Evolutionary conservation across 37 sponge, comb jelly and placozoan genomes (phyloP), one percentile per base, ranked within the genome.

Genomic region (Diacarnus erythraeanus): DNA sequence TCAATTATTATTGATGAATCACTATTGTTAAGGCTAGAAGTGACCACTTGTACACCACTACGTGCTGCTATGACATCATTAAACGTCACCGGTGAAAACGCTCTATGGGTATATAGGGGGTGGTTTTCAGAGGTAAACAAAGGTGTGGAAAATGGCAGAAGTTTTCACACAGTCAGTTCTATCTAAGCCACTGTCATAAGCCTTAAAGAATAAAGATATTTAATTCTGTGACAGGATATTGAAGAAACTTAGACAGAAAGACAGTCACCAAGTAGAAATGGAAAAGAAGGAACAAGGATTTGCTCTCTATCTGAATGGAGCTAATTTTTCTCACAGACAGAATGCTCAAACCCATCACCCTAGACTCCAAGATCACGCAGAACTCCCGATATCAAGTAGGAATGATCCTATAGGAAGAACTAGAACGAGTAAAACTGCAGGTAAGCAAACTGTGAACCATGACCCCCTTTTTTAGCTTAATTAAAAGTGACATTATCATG

Each of bases 201-300:
- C n/a, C n/a, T n/a, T n/a, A n/a, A n/a, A n/a, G n/a, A n/a, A 21
- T 56, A 56, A 20, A 21, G 20, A 15, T 56, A 56, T 56, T 20
- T 56, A 21, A 56, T 56, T 56, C 18, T 56, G n/a, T n/a, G n/a
- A 1, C 58, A 94, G 95, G 47, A 31, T 94, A 31, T 27, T 97
- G 83, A 86, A 81, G 64, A 86, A 89, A 72, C 82, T 97, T 58
- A 70, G 76, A 41, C 77, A 89, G 56, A 94, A 97, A 79, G 82
- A 80, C 59, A 54, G 23, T 21, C 64, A 81, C 5, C 83, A 92
- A 59, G 69, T 77, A 38, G 90, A 83, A 38, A 68, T 93, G 72
- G 94, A 94, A 74, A 92, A 78, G 59, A 87, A 79, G 37, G 98
- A 97, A 76, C 91, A 94, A 67, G 98, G 98, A 39, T 97, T 97